Evolutionary conservation across 1,140 invertebrate species (phyloP).

Genomic region (Dinothrombium tinctorium): DNA sequence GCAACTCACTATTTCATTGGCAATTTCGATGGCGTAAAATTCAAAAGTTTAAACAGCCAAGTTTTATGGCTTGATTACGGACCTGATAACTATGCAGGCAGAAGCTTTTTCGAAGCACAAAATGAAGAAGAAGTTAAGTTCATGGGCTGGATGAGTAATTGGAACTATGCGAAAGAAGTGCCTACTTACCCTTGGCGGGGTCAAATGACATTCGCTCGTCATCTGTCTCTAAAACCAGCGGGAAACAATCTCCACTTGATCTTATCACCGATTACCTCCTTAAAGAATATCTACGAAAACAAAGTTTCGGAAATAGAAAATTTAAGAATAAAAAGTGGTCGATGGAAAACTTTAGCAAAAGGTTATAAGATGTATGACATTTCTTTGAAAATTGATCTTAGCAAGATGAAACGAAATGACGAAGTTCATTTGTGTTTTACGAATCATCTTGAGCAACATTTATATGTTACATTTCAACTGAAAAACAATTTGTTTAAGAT

Average conservation of each 20-base stretch:
- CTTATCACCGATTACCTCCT: not conserved
- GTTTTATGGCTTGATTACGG: constrained; percentile 7
- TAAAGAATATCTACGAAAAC: not conserved
- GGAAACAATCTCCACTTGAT: not conserved
- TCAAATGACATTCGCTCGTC: constrained; percentile 2
- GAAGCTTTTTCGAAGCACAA: not conserved
- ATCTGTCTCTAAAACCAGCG: not conserved
- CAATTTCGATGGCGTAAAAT: constrained; percentile 5
- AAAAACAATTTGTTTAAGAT: not conserved
- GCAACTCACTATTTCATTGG: constrained; percentile 8
- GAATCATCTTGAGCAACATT: too few relatives aligned
- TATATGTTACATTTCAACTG: not conserved
- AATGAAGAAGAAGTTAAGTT: constrained; percentile 1
- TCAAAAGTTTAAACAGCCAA: not conserved
- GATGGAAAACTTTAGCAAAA: too few relatives aligned
- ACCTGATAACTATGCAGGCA: constrained; percentile 8
- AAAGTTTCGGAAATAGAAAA: not conserved
- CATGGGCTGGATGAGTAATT: constrained; percentile 7
- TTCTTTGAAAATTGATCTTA: not conserved
- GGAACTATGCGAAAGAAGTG: not conserved
- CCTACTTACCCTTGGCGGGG: constrained; percentile 8
- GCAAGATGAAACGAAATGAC: too few relatives aligned
- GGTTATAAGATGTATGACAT: too few relatives aligned
- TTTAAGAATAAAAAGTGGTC: too few relatives aligned
- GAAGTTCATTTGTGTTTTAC: too few relatives aligned